Conservation (phyloP, 2,113 vertebrate genomes). For the Phalacrocorax brasilianus region DNA sequence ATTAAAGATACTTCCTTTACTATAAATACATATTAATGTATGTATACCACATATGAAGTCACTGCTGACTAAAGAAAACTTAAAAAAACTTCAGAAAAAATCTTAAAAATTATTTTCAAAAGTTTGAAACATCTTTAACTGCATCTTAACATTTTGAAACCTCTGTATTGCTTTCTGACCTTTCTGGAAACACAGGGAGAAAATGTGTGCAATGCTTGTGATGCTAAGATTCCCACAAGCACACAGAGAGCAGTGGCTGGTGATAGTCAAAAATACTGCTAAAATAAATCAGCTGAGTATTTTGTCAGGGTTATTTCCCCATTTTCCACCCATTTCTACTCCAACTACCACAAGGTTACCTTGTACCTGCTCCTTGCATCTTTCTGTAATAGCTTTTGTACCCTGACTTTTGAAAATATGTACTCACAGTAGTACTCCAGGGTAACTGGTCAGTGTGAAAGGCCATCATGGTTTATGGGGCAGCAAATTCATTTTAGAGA, state of each 20-base stretch:
- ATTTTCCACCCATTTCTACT: neutral
- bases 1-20: neutral
- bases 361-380: neutral
- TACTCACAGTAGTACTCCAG: neutral
- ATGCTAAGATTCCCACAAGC: neutral
- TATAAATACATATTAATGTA: neutral
- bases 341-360: neutral
- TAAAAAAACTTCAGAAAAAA: neutral
- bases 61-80: neutral
- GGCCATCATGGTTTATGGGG: neutral
- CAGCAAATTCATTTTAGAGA: conserved; percentile 28
- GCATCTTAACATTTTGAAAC: neutral
- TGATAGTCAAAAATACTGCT: neutral
- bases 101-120: neutral
- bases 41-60: neutral
- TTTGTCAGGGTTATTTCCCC: neutral
- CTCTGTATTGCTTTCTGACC: neutral
- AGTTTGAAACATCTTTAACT: neutral
- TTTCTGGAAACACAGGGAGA: neutral
- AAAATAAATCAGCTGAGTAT: neutral
- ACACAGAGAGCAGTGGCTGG: neutral
- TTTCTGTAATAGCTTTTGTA: neutral
- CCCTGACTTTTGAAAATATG: neutral
- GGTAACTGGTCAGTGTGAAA: conserved; percentile 14
- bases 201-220: neutral